phyloP scores from a whole-genome alignment of 2,113 vertebrate species.

The Anolis carolinensis region DNA sequence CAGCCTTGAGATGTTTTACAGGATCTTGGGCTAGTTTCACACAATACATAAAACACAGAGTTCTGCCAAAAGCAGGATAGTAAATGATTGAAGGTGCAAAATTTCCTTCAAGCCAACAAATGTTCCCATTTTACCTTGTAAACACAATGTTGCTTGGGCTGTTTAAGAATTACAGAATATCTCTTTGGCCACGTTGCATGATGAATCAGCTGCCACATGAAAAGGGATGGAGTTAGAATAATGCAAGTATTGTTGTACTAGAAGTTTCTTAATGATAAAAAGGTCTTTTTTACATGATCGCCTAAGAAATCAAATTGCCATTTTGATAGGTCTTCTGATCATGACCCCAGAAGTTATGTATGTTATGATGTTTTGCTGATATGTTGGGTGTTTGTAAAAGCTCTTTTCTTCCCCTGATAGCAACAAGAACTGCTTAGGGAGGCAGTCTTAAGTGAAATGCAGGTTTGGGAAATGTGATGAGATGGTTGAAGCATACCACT shows the following conservation, averaged over 20 bases:
- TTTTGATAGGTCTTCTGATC: not conserved
- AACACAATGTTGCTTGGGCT: not conserved
- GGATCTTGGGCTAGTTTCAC: not conserved
- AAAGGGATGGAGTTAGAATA: slow-evolving; percentile 11
- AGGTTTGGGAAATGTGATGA: not conserved
- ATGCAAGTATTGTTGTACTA: slow-evolving; percentile 9
- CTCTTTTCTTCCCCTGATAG: not conserved
- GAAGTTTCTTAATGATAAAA: slow-evolving; percentile 22
- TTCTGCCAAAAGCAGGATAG: not conserved
- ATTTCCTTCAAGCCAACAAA: not conserved
- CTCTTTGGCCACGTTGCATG: not conserved
- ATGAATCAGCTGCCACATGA: slow-evolving; percentile 47
- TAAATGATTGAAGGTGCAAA: slow-evolving; percentile 28
- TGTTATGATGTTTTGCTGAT: not conserved
- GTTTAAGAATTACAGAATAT: slow-evolving; percentile 33
- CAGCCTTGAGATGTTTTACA: not conserved
- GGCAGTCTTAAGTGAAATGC: not conserved
- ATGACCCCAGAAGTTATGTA: slow-evolving; percentile 3
- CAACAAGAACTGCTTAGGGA: not conserved
- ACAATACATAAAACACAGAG: slow-evolving; percentile 11
- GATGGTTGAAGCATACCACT: not conserved
- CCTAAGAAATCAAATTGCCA: not conserved
- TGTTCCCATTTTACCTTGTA: slow-evolving; percentile 26
- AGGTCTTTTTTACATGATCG: slow-evolving; percentile 1
- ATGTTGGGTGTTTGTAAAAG: not conserved